Conservation (phyloP, 2,113 vertebrate genomes). For the Otocyon megalotis region DNA sequence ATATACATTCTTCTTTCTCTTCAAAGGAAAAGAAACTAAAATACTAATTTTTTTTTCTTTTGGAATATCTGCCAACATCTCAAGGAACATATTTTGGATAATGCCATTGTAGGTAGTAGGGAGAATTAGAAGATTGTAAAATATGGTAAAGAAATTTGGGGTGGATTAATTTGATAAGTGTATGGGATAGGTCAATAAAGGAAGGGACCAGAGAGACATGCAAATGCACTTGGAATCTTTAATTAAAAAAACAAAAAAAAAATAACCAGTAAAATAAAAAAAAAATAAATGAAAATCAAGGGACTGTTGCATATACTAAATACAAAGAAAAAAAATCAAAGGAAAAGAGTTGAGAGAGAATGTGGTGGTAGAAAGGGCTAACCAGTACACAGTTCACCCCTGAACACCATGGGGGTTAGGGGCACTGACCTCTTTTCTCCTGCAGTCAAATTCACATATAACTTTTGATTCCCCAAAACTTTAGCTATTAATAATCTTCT, state of each 20-base stretch:
- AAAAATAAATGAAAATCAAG: neutral
- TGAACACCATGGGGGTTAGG: neutral
- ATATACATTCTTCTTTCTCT: constrained; percentile 7
- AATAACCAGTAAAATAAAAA: neutral
- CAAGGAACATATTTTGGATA: neutral
- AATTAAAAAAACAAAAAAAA: neutral
- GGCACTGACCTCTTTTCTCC: neutral
- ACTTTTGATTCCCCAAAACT: neutral
- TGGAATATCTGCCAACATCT: neutral
- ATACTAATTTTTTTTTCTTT: neutral
- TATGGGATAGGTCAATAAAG: neutral
- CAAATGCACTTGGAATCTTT: neutral
- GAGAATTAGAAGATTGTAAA: constrained; percentile 31
- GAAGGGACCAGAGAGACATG: neutral
- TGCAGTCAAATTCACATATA: neutral
- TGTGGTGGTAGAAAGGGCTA: neutral
- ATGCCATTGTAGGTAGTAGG: neutral
- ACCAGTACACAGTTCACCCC: neutral
- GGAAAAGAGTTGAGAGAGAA: neutral
- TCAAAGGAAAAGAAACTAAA: constrained; percentile 68
- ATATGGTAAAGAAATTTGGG: neutral
- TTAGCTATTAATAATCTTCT: neutral
- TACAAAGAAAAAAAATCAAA: neutral
- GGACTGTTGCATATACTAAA: neutral
- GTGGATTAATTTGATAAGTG: neutral